These are phyloP conservation scores for Salarias fasciatus DNA, from an alignment of 2,797 vertebrate genomes.

Conservation along the genomic window DNA sequence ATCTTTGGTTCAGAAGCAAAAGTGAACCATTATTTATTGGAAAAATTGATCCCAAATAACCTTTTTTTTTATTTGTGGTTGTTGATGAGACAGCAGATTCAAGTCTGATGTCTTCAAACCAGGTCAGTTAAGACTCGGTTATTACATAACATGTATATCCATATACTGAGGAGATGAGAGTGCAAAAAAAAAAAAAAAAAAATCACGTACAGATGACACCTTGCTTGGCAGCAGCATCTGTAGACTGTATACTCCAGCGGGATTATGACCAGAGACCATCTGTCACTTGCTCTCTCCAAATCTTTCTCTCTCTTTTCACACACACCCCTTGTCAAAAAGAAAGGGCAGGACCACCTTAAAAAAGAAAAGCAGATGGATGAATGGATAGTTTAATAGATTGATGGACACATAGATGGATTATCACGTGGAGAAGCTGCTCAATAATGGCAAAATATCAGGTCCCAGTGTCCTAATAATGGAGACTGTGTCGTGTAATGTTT, in stretches of 20 bases:
- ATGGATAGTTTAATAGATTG: too few relatives aligned
- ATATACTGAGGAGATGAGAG: slow-evolving; percentile 30
- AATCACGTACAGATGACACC: slow-evolving; percentile 38
- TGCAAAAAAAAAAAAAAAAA: slow-evolving; percentile 21
- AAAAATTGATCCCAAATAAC: too few relatives aligned
- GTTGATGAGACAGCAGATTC: neutral
- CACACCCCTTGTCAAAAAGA: neutral
- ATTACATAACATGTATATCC: slow-evolving; percentile 19
- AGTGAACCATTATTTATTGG: too few relatives aligned
- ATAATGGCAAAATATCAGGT: slow-evolving; percentile 5
- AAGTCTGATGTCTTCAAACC: neutral
- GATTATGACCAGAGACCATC: slow-evolving; percentile 67
- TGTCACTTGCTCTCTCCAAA: slow-evolving; percentile 30
- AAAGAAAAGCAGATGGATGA: too few relatives aligned
- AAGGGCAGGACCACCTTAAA: too few relatives aligned
- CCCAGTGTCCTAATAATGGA: slow-evolving; percentile 37
- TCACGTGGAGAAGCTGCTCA: too few relatives aligned
- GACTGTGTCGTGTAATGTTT: slow-evolving; percentile 17
- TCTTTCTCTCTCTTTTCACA: slow-evolving; percentile 4
- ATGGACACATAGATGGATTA: too few relatives aligned
- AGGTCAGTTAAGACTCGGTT: neutral
- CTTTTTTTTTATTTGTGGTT: too few relatives aligned
- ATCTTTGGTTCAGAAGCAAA: too few relatives aligned
- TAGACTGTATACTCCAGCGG: slow-evolving; percentile 46
- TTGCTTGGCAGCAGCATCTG: slow-evolving; percentile 57